Evolutionary conservation across 2,113 vertebrate species (phyloP), one percentile per base, ranked within the genome.

Genomic region (Nesoenas mayeri): DNA sequence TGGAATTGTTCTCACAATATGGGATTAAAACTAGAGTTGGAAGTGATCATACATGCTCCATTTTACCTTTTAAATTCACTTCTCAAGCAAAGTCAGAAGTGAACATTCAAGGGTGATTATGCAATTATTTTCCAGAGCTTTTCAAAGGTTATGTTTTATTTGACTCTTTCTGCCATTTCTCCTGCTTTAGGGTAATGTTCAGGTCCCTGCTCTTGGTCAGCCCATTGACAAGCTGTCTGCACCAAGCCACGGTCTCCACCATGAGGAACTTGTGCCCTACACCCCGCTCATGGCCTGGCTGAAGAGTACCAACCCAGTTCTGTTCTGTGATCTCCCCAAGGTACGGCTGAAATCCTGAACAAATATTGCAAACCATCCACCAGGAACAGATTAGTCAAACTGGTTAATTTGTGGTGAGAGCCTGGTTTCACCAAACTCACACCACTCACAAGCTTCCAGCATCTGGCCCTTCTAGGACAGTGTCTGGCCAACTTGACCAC

Each of bases 261-360:
- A 97, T 0, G 11, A 89, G 32, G 85, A 97, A 18, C 93, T 98
- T 77, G 22, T 93, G 40, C 91, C 91, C 72, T 96, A 84, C 21
- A 1, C 6, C 5, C 93, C 74, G 0, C 92, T 97, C 47, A 85
- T 95, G 95, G 50, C 89, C 86, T 97, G 97, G 97, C 74, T 97
- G 81, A 97, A 70, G 91, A 94, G 15, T 2, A 22, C 19, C 79
- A 97, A 38, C 89, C 95, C 93, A 1, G 8, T 44, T 42, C 78
- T 97, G 25, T 96, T 96, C 80, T 66, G 67, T 16, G 91, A 96
- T 31, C 94, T 97, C 18, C 73, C 64, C 64, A 96, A 97, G 96
- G 96, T 94, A 77, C 0, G 17, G 48, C 64, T 80, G 54, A 28
- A 57, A 34, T 25, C 73, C 71, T 38, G n/a, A 54, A 0, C 12